These are phyloP conservation scores for Grapholita molesta DNA, from an alignment of 1,140 invertebrate species.

Conservation along the genomic window DNA sequence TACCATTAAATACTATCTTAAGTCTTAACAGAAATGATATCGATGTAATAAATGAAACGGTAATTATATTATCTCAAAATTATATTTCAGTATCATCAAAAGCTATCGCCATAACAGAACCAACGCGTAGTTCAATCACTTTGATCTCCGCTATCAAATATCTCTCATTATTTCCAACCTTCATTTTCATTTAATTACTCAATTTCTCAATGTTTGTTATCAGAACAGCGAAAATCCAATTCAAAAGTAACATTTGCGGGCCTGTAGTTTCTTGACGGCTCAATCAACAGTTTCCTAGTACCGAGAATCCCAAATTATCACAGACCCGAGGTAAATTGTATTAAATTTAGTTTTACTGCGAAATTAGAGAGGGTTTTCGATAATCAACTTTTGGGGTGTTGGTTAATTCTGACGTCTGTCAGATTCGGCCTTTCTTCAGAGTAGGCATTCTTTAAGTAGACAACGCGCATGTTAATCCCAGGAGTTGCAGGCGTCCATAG, in stretches of 20 bases:
- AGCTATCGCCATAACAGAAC: background rate
- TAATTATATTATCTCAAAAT: background rate
- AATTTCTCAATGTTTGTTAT: slow-evolving; percentile 13
- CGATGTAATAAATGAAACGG: no score
- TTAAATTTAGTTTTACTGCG: background rate
- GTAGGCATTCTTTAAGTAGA: no score
- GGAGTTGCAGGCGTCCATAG: no score
- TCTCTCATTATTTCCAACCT: background rate
- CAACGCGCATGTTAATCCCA: no score
- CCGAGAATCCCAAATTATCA: background rate
- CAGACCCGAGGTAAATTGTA: background rate
- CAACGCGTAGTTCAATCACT: background rate
- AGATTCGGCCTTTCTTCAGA: no score
- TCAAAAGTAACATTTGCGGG: slow-evolving; percentile 9
- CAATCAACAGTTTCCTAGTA: background rate
- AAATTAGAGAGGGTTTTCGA: background rate
- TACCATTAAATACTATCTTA: no score
- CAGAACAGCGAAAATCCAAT: slow-evolving; percentile 7
- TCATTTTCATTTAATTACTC: slow-evolving; percentile 14
- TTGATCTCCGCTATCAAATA: slow-evolving; percentile 1
- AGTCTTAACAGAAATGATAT: no score
- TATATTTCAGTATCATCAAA: background rate
- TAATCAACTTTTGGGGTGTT: no score
- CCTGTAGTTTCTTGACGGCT: slow-evolving; percentile 8
- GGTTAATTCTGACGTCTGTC: no score